Percentiles rank a stretch among this genome's conserved stretches.
Conservation (phyloP, 2,113 vertebrate species). For the Coturnix japonica region DNA sequence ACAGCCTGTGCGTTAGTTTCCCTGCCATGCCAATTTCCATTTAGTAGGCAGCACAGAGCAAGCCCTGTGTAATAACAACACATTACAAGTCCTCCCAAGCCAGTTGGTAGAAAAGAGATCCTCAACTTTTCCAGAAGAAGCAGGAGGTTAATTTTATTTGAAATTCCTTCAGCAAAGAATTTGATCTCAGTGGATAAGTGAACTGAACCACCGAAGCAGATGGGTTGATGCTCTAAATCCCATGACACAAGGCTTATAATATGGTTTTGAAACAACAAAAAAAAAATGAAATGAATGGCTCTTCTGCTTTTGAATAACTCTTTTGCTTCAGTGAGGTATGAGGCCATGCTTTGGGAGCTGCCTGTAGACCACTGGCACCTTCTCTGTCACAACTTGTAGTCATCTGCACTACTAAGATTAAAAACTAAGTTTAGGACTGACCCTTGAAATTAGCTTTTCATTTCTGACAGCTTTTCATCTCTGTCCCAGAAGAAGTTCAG, state of each 20-base stretch:
- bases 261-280: not conserved
- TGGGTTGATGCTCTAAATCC: not conserved
- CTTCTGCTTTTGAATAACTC: not conserved
- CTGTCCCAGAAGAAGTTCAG: not conserved
- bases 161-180: constrained; percentile 6
- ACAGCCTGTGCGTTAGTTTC: not conserved
- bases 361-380: not conserved
- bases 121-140: not conserved
- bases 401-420: not conserved
- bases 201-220: constrained; percentile 8
- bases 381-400: not conserved
- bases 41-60: not conserved
- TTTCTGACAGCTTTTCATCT: not conserved
- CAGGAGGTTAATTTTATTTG: constrained; percentile 34
- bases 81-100: not conserved
- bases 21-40: not conserved
- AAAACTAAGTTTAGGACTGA: not conserved
- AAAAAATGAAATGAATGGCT: not conserved
- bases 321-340: not conserved
- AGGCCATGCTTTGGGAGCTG: not conserved
- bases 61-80: constrained; percentile 1
- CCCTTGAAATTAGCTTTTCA: not conserved
- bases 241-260: not conserved
- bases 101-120: not conserved
- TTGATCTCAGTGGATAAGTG: constrained; percentile 19